These are phyloP conservation scores for Parasteatoda lunata DNA, from an alignment of 2,888 invertebrate genomes.

Conservation along the genomic window DNA sequence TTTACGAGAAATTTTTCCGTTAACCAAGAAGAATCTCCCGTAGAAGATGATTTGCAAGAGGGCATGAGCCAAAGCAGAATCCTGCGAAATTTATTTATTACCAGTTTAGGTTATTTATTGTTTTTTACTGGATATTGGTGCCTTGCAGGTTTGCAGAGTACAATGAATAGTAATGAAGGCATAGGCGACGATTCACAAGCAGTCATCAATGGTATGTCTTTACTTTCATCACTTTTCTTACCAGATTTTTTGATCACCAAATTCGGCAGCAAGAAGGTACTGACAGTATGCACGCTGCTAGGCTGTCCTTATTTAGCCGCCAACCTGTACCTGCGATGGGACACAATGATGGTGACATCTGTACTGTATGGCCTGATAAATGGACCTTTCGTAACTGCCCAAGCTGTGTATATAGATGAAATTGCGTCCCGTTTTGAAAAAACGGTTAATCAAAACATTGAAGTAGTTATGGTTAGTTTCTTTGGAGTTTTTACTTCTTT, in stretches of 20 bases:
- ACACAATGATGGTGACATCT: constrained; percentile 92
- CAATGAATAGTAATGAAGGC: constrained; percentile 91
- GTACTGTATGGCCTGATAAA: constrained; percentile 94
- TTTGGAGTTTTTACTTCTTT: constrained; percentile 99
- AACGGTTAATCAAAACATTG: not conserved
- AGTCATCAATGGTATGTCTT: constrained; percentile 92
- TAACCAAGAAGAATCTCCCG: no score
- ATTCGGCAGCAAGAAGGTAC: constrained; percentile 96
- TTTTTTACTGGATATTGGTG: constrained; percentile 97
- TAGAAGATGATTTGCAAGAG: no score
- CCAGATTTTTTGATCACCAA: constrained; percentile 93
- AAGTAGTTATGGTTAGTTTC: constrained; percentile 95
- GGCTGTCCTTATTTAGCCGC: constrained; percentile 95
- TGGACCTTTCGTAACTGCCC: constrained; percentile 98
- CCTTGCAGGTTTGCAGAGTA: constrained; percentile 92
- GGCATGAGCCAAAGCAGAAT: no score
- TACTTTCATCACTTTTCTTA: constrained; percentile 96
- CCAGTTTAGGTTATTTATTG: constrained; percentile 79
- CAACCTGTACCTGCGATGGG: constrained; percentile 91
- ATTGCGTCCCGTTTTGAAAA: constrained; percentile 49
- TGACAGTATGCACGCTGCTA: constrained; percentile 91
- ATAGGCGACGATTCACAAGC: constrained; percentile 91
- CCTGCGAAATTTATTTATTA: constrained; percentile 86
- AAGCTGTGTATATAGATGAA: constrained; percentile 74
- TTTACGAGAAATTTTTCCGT: no score